These are phyloP conservation scores for Diadophis punctatus DNA, from an alignment of 2,113 vertebrate genomes.

Conservation along the genomic window DNA sequence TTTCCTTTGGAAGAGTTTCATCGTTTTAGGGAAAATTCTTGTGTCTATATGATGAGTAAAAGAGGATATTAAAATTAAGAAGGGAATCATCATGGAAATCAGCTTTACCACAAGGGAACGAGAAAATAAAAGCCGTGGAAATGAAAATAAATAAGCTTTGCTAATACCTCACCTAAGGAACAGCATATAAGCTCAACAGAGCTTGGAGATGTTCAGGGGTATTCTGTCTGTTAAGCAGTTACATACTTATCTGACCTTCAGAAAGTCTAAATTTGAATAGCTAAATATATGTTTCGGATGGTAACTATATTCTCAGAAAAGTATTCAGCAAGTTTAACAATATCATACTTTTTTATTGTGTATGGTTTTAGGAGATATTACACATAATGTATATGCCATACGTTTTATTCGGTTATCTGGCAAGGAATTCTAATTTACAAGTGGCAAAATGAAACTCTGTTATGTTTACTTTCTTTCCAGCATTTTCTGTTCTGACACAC, in stretches of 20 bases:
- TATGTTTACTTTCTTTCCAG: constrained; percentile 69
- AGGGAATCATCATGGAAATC: constrained; percentile 97
- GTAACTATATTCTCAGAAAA: constrained; percentile 67
- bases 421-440: constrained; percentile 64
- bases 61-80: constrained; percentile 98
- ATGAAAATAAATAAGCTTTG: constrained; percentile 99
- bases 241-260: constrained; percentile 90
- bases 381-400: constrained; percentile 60
- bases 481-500: constrained; percentile 60
- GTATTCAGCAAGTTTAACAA: constrained; percentile 42
- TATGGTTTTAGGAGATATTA: constrained; percentile 69
- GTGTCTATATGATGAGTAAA: constrained; percentile 98
- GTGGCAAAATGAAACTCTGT: constrained; percentile 63
- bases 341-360: constrained; percentile 52
- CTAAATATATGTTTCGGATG: constrained; percentile 69
- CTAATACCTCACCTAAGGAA: constrained; percentile 98
- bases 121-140: constrained; percentile 95
- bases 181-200: constrained; percentile 77
- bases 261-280: constrained; percentile 70
- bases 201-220: constrained; percentile 75
- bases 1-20: constrained; percentile 84
- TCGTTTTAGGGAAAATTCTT: constrained; percentile 88
- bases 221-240: constrained; percentile 83
- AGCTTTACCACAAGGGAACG: constrained; percentile 92
- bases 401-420: constrained; percentile 69